Evolutionary conservation across 2,113 vertebrate species (phyloP).

Genomic region (Ptyas mucosa): DNA sequence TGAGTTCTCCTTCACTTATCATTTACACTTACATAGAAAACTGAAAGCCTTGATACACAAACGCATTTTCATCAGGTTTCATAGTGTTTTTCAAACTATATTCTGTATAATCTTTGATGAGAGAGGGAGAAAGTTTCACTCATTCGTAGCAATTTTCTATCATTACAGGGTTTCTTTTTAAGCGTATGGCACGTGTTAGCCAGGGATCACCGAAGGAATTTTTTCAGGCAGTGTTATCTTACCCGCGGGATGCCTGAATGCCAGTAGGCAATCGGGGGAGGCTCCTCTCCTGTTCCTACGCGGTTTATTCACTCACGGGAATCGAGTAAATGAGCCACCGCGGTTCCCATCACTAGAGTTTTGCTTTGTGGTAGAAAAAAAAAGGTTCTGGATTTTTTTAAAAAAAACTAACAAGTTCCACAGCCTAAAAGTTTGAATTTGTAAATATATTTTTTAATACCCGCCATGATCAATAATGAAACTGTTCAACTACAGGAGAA

Average conservation of each 20-base stretch:
- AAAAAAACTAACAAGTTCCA: neutral
- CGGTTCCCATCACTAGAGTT: neutral
- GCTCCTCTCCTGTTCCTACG: too few species aligned
- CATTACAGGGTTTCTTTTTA: neutral
- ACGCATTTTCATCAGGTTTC: neutral
- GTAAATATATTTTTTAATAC: neutral
- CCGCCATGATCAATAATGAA: neutral
- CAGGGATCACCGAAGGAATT: too few species aligned
- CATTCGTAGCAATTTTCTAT: neutral
- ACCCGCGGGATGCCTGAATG: too few species aligned
- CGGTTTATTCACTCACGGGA: too few species aligned
- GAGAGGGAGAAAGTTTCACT: neutral
- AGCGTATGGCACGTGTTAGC: too few species aligned
- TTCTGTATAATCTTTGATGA: neutral
- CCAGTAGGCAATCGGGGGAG: too few species aligned
- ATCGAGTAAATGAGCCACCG: too few species aligned
- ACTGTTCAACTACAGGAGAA: neutral
- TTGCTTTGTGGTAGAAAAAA: neutral
- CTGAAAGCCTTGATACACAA: neutral
- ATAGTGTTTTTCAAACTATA: neutral
- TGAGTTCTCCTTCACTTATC: neutral
- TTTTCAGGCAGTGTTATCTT: too few species aligned
- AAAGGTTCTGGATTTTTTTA: neutral
- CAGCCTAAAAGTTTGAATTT: neutral
- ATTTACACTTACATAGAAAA: neutral